Conservation (phyloP, 2,113 vertebrate genomes). For the Colaptes auratus region DNA sequence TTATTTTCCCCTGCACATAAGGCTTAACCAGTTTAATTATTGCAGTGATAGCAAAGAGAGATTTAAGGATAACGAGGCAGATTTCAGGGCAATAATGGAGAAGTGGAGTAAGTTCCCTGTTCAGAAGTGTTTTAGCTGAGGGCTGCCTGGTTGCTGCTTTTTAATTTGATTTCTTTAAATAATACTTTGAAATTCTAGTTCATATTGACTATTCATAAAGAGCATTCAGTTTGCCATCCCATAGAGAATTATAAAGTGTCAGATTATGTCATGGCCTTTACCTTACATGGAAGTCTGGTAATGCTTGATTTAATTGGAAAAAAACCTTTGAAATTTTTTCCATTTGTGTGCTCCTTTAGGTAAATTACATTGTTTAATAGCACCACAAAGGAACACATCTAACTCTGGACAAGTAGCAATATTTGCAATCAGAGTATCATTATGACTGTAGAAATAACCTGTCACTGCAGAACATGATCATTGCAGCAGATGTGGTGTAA, state of each 20-base stretch:
- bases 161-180: background rate
- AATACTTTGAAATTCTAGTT: background rate
- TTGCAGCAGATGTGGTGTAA: background rate
- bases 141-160: background rate
- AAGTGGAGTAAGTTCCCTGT: background rate
- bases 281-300: background rate
- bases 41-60: background rate
- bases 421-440: background rate
- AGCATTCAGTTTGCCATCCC: background rate
- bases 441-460: background rate
- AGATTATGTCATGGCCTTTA: background rate
- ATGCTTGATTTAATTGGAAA: background rate
- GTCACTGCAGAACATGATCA: slow-evolving; percentile 6
- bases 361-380: background rate
- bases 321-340: background rate
- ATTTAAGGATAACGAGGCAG: background rate
- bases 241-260: background rate
- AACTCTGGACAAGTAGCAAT: background rate
- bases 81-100: background rate
- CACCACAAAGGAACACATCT: background rate
- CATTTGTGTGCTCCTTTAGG: background rate
- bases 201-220: background rate
- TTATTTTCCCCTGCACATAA: background rate
- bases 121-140: background rate
- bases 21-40: background rate